These are phyloP conservation scores for Drosophila algonquin DNA, from an alignment of 2,888 invertebrate genomes.

Conservation along the genomic window DNA sequence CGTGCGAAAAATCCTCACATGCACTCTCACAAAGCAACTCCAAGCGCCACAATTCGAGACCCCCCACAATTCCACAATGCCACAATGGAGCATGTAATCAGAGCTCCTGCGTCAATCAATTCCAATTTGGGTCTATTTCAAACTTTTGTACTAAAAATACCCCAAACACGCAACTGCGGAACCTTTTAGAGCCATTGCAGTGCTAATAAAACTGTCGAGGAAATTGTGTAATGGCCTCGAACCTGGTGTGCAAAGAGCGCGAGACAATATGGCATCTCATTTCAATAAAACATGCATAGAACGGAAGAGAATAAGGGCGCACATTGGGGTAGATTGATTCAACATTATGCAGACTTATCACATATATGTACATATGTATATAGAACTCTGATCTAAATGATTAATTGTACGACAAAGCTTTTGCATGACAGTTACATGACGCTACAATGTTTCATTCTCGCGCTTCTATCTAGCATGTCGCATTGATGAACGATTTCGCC, in stretches of 20 bases:
- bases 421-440: no score
- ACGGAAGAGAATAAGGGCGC: not conserved
- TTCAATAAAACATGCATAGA: constrained; percentile 18
- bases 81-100: constrained; percentile 38
- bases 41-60: not conserved
- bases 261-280: constrained; percentile 15
- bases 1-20: constrained; percentile 1
- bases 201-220: constrained; percentile 13
- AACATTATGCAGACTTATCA: no score
- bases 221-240: not conserved
- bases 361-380: no score
- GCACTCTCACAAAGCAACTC: not conserved
- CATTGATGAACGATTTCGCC: not conserved
- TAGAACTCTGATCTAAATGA: no score
- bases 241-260: not conserved
- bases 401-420: no score
- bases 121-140: constrained; percentile 35
- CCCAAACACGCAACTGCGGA: constrained; percentile 20
- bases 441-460: no score
- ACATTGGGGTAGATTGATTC: not conserved
- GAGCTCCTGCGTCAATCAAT: constrained; percentile 13
- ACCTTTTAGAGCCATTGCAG: constrained; percentile 9
- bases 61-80: constrained; percentile 5
- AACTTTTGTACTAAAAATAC: constrained; percentile 38
- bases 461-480: not conserved